Evolutionary conservation across 2,888 invertebrate genomes (phyloP), one percentile per base, ranked within the genome.

Genomic region (Ectemnius continuus): DNA sequence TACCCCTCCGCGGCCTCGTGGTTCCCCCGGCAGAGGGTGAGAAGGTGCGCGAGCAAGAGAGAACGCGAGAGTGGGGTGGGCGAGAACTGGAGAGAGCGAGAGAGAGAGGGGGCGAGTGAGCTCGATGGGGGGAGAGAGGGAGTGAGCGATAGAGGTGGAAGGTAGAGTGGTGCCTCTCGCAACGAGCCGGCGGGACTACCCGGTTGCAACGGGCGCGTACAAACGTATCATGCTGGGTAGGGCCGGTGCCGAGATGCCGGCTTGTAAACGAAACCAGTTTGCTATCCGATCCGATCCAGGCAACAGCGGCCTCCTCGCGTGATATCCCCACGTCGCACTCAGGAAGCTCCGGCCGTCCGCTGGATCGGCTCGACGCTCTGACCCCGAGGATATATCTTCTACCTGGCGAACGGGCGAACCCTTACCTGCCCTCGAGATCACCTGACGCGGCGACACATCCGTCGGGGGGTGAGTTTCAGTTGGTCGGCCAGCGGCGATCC

Each of bases 201-300:
- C 85, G 87, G 86, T 82, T 86, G 85, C 86, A 86, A 85, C 87
- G 87, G 86, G 86, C 87, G 87, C 86, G 87, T 86, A 88, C 90
- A 89, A 90, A 88, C 89, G 90, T 90, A 90, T 90, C 90, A 90
- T 90, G 90, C 87, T 86, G 90, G 90, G 89, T 88, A 90, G 89
- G 90, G 88, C 90, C 86, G 90, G 89, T 88, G 86, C 88, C 83
- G 90, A 88, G 90, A 91, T 90, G 89, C 88, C 88, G 91, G 86
- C 87, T 90, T 89, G 91, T 90, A 91, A 91, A 84, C 88, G 90
- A 90, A 91, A 91, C 91, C 90, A 91, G 91, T 91, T 91, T 90
- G 91, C 91, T 89, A 91, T 90, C 87, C 91, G 91, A 91, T 91
- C 88, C 90, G 90, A 91, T 88, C 90, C 91, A 90, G 88, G 90